These are phyloP conservation scores for Eilema sororculum DNA, from an alignment of 2,888 invertebrate genomes.

Conservation along the genomic window DNA sequence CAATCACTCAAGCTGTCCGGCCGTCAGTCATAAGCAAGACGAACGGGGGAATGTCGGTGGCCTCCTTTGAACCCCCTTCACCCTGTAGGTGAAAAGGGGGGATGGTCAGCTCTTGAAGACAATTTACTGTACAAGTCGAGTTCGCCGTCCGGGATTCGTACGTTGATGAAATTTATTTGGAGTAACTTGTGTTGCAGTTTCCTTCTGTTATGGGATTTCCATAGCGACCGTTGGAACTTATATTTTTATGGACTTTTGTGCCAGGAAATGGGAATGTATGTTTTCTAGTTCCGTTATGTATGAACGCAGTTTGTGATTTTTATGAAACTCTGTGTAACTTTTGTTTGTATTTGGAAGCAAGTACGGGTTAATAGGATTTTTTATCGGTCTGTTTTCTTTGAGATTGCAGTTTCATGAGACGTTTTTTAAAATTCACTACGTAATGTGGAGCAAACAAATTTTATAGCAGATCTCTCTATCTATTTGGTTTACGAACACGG, in stretches of 20 bases:
- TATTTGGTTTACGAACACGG: not conserved
- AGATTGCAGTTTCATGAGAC: slow-evolving; percentile 17
- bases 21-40: slow-evolving; percentile 87
- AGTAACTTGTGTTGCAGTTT: slow-evolving; percentile 73
- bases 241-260: slow-evolving; percentile 57
- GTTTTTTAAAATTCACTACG: slow-evolving; percentile 11
- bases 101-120: slow-evolving; percentile 86
- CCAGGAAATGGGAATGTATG: slow-evolving; percentile 53
- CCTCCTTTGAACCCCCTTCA: slow-evolving; percentile 70
- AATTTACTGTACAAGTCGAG: slow-evolving; percentile 83
- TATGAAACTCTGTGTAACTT: slow-evolving; percentile 47
- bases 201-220: slow-evolving; percentile 71
- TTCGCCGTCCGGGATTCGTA: slow-evolving; percentile 76
- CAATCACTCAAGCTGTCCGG: slow-evolving; percentile 86
- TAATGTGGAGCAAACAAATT: slow-evolving; percentile 4
- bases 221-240: slow-evolving; percentile 60
- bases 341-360: slow-evolving; percentile 45
- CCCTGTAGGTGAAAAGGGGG: slow-evolving; percentile 69
- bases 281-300: slow-evolving; percentile 46
- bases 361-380: slow-evolving; percentile 40
- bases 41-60: slow-evolving; percentile 82
- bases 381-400: slow-evolving; percentile 44
- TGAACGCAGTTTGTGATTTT: slow-evolving; percentile 50
- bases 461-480: not conserved
- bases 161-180: slow-evolving; percentile 83